A percentile compares a stretch with the other conserved stretches of the same genome.
phyloP scores from a whole-genome alignment of 2,888 invertebrate genomes.

The Teleogryllus oceanicus region DNA sequence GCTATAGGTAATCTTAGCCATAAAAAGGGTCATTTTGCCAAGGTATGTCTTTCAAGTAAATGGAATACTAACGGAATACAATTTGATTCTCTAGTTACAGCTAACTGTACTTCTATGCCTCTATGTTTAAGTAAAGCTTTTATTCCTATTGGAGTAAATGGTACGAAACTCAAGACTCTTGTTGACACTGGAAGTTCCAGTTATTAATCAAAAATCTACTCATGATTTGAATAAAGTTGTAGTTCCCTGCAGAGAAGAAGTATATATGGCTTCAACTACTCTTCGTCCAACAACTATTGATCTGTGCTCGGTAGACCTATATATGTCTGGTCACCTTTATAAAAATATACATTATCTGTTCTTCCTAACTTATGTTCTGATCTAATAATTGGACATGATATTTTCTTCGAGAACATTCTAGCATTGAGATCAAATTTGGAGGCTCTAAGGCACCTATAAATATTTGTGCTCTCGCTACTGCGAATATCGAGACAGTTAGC shows the following conservation, averaged over 20 bases:
- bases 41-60: background rate
- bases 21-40: background rate
- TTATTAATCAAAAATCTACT: slow-evolving; percentile 3
- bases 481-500: background rate
- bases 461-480: background rate
- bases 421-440: slow-evolving; percentile 19
- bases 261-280: slow-evolving; percentile 18
- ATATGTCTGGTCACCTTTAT: slow-evolving; percentile 2
- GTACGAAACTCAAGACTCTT: background rate
- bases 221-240: background rate
- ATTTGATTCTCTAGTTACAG: background rate
- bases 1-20: background rate
- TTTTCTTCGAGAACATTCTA: slow-evolving; percentile 11
- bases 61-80: background rate
- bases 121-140: too few relatives aligned
- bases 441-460: background rate
- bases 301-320: background rate
- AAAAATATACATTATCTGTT: too few relatives aligned
- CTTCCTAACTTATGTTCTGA: background rate
- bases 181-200: slow-evolving; percentile 21
- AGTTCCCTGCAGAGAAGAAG: background rate
- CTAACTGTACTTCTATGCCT: background rate
- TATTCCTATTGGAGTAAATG: slow-evolving; percentile 12
- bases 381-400: slow-evolving; percentile 19
- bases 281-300: background rate